Evolutionary conservation across 2,888 invertebrate genomes (phyloP).

Genomic region (Chymomyza fuscimana): DNA sequence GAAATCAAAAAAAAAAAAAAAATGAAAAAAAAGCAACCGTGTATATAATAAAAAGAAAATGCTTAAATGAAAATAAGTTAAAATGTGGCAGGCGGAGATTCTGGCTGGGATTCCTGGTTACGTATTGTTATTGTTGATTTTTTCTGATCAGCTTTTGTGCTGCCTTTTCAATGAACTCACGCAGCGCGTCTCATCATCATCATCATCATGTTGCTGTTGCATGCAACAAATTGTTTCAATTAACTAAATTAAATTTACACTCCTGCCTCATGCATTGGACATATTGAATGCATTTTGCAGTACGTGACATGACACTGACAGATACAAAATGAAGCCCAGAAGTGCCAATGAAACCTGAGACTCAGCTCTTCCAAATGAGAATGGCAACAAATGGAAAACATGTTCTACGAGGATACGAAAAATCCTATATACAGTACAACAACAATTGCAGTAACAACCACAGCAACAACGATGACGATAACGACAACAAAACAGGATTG

Average conservation of each 20-base stretch:
- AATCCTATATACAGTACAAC: not conserved
- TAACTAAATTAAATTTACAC: conserved; percentile 79
- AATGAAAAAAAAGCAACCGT: conserved; percentile 29
- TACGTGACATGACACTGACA: conserved; percentile 75
- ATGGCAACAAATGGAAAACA: conserved; percentile 67
- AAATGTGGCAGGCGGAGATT: conserved; percentile 40
- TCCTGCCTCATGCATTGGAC: conserved; percentile 64
- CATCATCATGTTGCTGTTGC: conserved; percentile 49
- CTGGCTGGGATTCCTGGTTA: not conserved
- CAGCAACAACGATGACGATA: conserved; percentile 17
- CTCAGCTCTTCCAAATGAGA: conserved; percentile 49
- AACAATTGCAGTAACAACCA: conserved; percentile 5
- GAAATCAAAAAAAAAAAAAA: conserved; percentile 14
- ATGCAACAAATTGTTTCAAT: conserved; percentile 79
- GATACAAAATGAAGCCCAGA: conserved; percentile 30
- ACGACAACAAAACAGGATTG: conserved; percentile 1
- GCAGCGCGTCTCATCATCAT: conserved; percentile 12
- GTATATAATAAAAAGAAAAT: conserved; percentile 61
- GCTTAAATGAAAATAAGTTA: conserved; percentile 68
- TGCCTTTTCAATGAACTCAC: conserved; percentile 34
- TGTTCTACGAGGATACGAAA: conserved; percentile 46
- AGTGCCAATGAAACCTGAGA: conserved; percentile 12
- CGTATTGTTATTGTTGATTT: not conserved
- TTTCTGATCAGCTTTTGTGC: not conserved
- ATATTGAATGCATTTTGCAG: conserved; percentile 67